Base-by-base conservation (phyloP, 1,140 invertebrate species). In the Ooceraea biroi region DNA sequence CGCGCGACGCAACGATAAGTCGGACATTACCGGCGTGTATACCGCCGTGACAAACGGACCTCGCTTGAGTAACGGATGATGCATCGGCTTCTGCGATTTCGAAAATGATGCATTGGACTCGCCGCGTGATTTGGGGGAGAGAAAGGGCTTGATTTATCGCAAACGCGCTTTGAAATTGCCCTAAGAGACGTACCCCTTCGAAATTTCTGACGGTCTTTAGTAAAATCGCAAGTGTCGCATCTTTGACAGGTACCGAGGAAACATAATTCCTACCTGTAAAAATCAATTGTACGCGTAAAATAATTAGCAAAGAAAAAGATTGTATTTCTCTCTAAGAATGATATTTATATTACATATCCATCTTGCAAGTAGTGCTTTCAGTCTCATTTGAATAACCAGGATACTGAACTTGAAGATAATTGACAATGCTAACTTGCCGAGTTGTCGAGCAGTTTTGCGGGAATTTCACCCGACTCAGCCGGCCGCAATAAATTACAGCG, bases 1-100 rank as follows among this genome's bases (percentile, higher is more conserved):
- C 63, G 63, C 66, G 78, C 78, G 77, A 17, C n/a, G 50, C 69
- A 80, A 87, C 85, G 86, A 87, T 77, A 87, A 88, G 85, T 88
- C 74, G 85, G 77, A 69, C 71, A 86, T 83, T 63, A 77, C 65
- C 71, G 63, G 65, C 41, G 46, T 65, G 84, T 27, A 63, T 30
- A 44, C 41, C 27, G 41, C 7, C 41, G 68, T 87, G 85, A 83
- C 84, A 77, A 86, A 83, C 84, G 78, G 65, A 48, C 25, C 77
- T 69, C 78, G 84, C 48, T 83, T 68, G 76, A 74, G 52, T 68
- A 65, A 69, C 72, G 57, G 71, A 84, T 58, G 71, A 77, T 71
- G 82, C 72, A 73, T 68, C 58, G 57, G 71, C 57, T 50, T n/a
- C 55, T 69, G 55, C 50, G 76, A 80, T 80, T 50, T 46, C 76